Evolutionary conservation across 1,140 invertebrate genomes (phyloP).

Genomic region (Lamellibrachia luymesi): DNA sequence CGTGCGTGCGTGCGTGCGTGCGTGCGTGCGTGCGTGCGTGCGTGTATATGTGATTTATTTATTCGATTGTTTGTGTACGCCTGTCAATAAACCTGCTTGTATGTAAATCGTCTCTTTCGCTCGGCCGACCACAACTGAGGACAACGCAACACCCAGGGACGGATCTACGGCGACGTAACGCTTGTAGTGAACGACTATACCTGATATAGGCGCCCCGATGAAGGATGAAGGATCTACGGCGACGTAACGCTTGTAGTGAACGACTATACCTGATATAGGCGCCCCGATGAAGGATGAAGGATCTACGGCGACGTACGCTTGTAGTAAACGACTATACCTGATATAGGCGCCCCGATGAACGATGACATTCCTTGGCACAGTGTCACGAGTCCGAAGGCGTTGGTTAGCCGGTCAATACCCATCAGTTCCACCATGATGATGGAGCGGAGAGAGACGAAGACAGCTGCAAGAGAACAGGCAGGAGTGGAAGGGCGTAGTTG

Average conservation of each 20-base stretch:
- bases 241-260: neutral
- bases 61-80: neutral
- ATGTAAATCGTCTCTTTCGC: neutral
- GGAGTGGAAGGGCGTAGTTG: neutral
- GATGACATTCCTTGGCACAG: slow-evolving; percentile 28
- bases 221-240: neutral
- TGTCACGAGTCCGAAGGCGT: slow-evolving; percentile 86
- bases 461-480: slow-evolving; percentile 70
- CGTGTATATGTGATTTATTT: neutral
- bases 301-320: neutral
- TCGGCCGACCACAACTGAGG: neutral
- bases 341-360: slow-evolving; percentile 25
- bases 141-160: neutral
- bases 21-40: neutral
- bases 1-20: neutral
- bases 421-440: slow-evolving; percentile 95
- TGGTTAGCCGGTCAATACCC: slow-evolving; percentile 92
- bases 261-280: neutral
- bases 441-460: slow-evolving; percentile 95
- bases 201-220: neutral
- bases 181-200: neutral
- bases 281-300: neutral
- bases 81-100: neutral
- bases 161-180: neutral
- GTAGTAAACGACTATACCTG: slow-evolving; percentile 21